Conservation (phyloP, 2,888 invertebrate species). For the Chrysolina oricalcia region DNA sequence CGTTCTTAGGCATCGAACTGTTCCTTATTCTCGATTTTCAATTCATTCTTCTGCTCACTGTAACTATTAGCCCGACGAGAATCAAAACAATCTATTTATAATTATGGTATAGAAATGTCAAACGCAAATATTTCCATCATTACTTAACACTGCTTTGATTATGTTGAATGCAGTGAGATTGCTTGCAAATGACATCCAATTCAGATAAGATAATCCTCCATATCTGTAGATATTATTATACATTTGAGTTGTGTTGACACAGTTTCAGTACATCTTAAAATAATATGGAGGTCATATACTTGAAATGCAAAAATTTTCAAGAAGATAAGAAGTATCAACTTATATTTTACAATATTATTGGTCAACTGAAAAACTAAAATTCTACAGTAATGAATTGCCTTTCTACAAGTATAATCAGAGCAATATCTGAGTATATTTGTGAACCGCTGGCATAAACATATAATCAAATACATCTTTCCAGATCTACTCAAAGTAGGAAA, state of each 20-base stretch:
- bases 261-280: background rate
- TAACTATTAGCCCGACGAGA: background rate
- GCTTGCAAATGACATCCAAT: background rate
- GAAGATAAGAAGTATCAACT: background rate
- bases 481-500: too few relatives aligned
- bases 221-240: background rate
- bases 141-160: constrained; percentile 1
- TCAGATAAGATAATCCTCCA: background rate
- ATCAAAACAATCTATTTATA: background rate
- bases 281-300: background rate
- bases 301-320: background rate
- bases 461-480: too few relatives aligned
- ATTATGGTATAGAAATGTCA: background rate
- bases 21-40: background rate
- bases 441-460: too few relatives aligned
- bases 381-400: too few relatives aligned
- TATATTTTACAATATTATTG: background rate
- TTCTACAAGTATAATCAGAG: too few relatives aligned
- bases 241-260: background rate
- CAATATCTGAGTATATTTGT: too few relatives aligned
- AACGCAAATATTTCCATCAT: background rate
- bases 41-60: background rate
- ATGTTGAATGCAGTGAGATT: background rate
- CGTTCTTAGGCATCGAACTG: too few relatives aligned
- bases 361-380: too few relatives aligned